These are phyloP conservation scores for Malthinus flaveolus DNA, from an alignment of 2,888 invertebrate species.

Conservation along the genomic window DNA sequence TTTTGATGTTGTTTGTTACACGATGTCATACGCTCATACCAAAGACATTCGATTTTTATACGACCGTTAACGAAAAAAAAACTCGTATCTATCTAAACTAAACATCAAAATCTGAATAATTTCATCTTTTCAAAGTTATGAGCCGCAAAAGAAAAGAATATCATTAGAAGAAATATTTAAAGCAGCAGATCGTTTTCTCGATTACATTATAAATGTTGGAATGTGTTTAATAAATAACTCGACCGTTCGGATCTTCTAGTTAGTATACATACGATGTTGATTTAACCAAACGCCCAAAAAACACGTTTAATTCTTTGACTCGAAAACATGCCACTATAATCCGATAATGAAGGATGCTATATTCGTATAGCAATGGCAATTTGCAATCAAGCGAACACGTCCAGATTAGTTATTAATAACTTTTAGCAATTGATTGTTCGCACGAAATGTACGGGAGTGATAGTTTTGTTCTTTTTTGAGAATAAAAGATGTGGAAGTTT, in stretches of 20 bases:
- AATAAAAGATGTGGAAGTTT: slow-evolving; percentile 21
- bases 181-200: slow-evolving; percentile 15
- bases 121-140: slow-evolving; percentile 15
- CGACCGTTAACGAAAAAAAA: not conserved
- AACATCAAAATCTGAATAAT: slow-evolving; percentile 14
- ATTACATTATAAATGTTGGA: slow-evolving; percentile 19
- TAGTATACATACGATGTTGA: slow-evolving; percentile 18
- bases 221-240: slow-evolving; percentile 23
- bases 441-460: slow-evolving; percentile 2
- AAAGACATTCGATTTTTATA: slow-evolving; percentile 4
- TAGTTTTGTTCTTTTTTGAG: not conserved
- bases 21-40: not conserved
- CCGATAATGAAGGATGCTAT: slow-evolving; percentile 18
- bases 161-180: slow-evolving; percentile 12
- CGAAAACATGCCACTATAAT: slow-evolving; percentile 16
- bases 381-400: slow-evolving; percentile 23
- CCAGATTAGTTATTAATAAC: slow-evolving; percentile 27
- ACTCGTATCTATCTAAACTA: slow-evolving; percentile 5
- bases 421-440: slow-evolving; percentile 9
- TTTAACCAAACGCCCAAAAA: slow-evolving; percentile 20
- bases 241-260: slow-evolving; percentile 18
- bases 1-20: not conserved
- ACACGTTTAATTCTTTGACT: slow-evolving; percentile 18
- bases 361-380: slow-evolving; percentile 23
- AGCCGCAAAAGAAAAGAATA: slow-evolving; percentile 11